Evolutionary conservation across 2,888 invertebrate genomes (phyloP).

Genomic region (Drosophila picticornis): DNA sequence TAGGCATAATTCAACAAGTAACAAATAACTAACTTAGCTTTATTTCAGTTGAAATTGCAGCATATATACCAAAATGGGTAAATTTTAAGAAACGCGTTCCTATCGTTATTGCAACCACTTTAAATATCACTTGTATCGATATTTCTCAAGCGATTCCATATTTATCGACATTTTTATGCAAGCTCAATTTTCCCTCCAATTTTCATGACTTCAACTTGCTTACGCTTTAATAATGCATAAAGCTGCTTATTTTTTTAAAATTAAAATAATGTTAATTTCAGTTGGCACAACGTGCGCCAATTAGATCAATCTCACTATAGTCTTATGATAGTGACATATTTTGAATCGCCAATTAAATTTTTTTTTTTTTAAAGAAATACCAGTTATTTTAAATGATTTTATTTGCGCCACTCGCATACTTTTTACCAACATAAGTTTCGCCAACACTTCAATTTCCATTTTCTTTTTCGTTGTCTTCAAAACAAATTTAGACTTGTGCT

Average conservation of each 20-base stretch:
- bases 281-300: not conserved
- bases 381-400: not conserved
- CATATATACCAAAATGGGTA: rapidly evolving
- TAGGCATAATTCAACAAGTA: not conserved
- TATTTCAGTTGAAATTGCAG: not conserved
- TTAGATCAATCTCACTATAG: not conserved
- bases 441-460: not conserved
- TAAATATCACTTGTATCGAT: not conserved
- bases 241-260: not conserved
- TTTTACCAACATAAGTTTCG: not conserved
- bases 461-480: not conserved
- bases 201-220: constrained; percentile 6
- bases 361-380: not conserved
- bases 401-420: not conserved
- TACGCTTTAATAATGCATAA: not conserved
- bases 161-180: constrained; percentile 12
- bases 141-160: not conserved
- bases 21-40: not conserved
- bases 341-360: not conserved
- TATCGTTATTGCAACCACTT: not conserved
- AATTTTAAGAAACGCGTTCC: not conserved
- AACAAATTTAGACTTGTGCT: constrained; percentile 1
- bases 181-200: constrained; percentile 33
- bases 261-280: not conserved
- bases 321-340: not conserved